These are phyloP conservation scores for Catocala nupta DNA, from an alignment of 2,888 invertebrate genomes.

Conservation along the genomic window DNA sequence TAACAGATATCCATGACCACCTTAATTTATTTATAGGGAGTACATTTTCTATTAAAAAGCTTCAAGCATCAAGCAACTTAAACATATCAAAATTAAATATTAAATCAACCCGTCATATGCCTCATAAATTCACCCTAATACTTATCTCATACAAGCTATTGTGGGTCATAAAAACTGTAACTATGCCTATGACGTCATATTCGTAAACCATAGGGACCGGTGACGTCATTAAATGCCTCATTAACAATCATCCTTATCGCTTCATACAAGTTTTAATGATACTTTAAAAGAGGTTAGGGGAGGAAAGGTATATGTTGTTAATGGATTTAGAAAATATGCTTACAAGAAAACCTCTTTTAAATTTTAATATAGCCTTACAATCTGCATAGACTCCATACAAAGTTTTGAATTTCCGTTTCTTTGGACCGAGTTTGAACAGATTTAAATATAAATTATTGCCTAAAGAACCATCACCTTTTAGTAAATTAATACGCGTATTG, in stretches of 20 bases:
- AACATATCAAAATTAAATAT: constrained; percentile 33
- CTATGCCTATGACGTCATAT: constrained; percentile 54
- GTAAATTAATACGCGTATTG: too few species aligned
- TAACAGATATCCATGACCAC: too few species aligned
- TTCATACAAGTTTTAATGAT: constrained; percentile 79
- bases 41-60: too few species aligned
- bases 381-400: too few species aligned
- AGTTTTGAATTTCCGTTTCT: too few species aligned
- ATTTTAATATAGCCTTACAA: too few species aligned
- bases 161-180: constrained; percentile 44
- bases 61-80: constrained; percentile 12
- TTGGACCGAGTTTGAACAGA: too few species aligned
- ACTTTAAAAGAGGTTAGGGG: constrained; percentile 69
- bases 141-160: constrained; percentile 52
- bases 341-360: too few species aligned
- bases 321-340: neutral
- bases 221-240: constrained; percentile 62
- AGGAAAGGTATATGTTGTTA: constrained; percentile 13
- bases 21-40: too few species aligned
- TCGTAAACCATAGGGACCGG: constrained; percentile 57
- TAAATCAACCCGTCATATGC: constrained; percentile 36
- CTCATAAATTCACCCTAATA: constrained; percentile 43
- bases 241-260: constrained; percentile 81
- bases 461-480: too few species aligned
- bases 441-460: too few species aligned